Percentiles rank a stretch among this genome's conserved stretches.
Evolutionary conservation across 1,140 invertebrate species (phyloP).

Genomic region (Aphelenchoides avenae): DNA sequence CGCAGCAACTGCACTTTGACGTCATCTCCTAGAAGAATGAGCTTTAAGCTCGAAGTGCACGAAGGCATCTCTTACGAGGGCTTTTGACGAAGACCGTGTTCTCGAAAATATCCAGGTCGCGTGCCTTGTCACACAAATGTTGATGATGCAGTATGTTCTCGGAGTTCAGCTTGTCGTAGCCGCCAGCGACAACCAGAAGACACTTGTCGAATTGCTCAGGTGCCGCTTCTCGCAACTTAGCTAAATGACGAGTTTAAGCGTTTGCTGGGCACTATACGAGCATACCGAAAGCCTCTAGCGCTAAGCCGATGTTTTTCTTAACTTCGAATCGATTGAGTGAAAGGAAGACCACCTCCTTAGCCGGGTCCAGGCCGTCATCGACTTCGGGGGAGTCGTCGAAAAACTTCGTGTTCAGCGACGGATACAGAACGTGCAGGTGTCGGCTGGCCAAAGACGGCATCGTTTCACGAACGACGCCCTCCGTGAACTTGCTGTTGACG

Average conservation of each 20-base stretch:
- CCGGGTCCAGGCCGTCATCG: constrained; percentile 3
- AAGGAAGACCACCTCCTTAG: constrained; percentile 67
- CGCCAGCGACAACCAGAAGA: constrained; percentile 88
- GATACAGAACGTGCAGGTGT: constrained; percentile 78
- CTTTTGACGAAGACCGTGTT: constrained; percentile 41
- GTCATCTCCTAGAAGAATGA: constrained; percentile 75
- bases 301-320: constrained; percentile 86
- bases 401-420: constrained; percentile 65
- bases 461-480: constrained; percentile 60
- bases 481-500: constrained; percentile 89
- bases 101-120: constrained; percentile 44
- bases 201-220: constrained; percentile 62
- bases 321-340: constrained; percentile 96
- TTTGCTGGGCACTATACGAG: constrained; percentile 24
- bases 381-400: constrained; percentile 66
- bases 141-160: constrained; percentile 85
- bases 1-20: constrained; percentile 73
- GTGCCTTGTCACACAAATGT: constrained; percentile 70
- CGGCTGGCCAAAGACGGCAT: constrained; percentile 34
- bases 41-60: not conserved
- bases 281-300: constrained; percentile 73
- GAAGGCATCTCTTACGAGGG: constrained; percentile 41
- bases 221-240: constrained; percentile 62
- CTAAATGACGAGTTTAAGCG: not conserved
- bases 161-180: constrained; percentile 80